Evolutionary conservation across 2,113 vertebrate species (phyloP), one percentile per base, ranked within the genome.

Genomic region (Tragulus kanchil): DNA sequence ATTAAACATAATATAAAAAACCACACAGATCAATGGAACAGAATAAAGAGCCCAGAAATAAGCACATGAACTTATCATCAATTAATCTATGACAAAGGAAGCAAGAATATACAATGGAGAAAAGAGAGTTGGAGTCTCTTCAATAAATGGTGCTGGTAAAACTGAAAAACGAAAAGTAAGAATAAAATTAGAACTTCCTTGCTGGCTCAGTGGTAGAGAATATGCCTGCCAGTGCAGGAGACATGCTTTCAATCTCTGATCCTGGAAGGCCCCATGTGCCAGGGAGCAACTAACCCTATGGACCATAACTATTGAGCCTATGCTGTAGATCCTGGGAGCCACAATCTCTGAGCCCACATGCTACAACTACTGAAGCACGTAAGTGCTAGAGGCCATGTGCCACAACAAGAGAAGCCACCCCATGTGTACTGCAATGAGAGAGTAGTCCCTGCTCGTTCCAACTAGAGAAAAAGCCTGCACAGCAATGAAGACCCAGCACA

Each of bases 321-420:
- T 25, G 69, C 11, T 73, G 19, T 73, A 25, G 42, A 45, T 11
- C 11, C 21, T 45, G 3, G 42, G 42, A 73, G 36, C 36, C 1
- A 3, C 42, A 73, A 21, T 21, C 2, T 21, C 69, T 45, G 69
- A 13, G 69, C 42, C 11, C 11, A 45, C 42, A 1, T 25, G 36
- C 69, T 45, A 21, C 21, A 3, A 3, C 11, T 6, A 73, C 0
- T 25, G 36, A 73, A 73, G 21, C 36, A 7, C 0, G 1, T 6
- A 13, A 6, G 42, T 21, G 36, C 69, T 45, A 11, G 69, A 25
- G 42, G 10, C 69, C 0, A 3, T 3, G 69, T 5, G 12, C 69
- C 69, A 13, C 19, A 25, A 25, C n/a, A 69, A 36, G 21, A 73
- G 36, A 13, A 73, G 36, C 36, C 21, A 36, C 36, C 36, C 36